Evolutionary conservation across 2,113 vertebrate genomes (phyloP), one percentile per base, ranked within the genome.

Genomic region (Oostethus manadensis): DNA sequence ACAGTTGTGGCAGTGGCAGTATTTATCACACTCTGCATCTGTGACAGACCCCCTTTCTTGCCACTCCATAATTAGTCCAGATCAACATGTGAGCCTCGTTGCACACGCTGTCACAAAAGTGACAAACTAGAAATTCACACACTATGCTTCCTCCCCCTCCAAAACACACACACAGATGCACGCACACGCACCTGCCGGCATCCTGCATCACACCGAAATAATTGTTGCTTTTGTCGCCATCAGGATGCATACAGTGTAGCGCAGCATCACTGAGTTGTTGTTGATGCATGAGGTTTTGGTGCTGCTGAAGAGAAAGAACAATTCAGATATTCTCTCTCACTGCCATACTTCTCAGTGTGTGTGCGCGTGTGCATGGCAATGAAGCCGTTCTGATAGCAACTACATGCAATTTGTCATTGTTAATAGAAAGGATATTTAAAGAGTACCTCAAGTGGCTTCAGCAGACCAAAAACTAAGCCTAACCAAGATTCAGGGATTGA

Each of bases 61-160:
- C 83, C 82, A 85, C 85, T 88, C 79, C 85, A 88, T 90, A 90
- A 91, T 90, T 90, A 91, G 87, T 89, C 86, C 83, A 88, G 87
- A 89, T 91, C 89, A 89, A 86, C 88, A 88, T 86, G 86, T 84
- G 78, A 86, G 87, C 85, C 86, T 90, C 66, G 67, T 84, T 88
- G 88, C 87, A 84, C 83, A 80, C 72, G 79, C 89, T 91, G 89
- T 91, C 89, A 90, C 75, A 78, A 85, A 89, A 87, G 84, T 90
- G 90, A 90, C 89, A 90, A 90, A 87, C 86, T 85, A 86, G 83
- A 88, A 87, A 84, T 87, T 84, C 84, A 88, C 88, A 89, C 81
- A 87, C 86, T 76, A 72, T 54, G 75, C 84, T 67, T 48, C 79
- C 71, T 18, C 76, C 62, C 29, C 58, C 73, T 29, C 56, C 46